These are phyloP conservation scores for Cebidichthys violaceus DNA, from an alignment of 2,113 vertebrate species.

Conservation along the genomic window DNA sequence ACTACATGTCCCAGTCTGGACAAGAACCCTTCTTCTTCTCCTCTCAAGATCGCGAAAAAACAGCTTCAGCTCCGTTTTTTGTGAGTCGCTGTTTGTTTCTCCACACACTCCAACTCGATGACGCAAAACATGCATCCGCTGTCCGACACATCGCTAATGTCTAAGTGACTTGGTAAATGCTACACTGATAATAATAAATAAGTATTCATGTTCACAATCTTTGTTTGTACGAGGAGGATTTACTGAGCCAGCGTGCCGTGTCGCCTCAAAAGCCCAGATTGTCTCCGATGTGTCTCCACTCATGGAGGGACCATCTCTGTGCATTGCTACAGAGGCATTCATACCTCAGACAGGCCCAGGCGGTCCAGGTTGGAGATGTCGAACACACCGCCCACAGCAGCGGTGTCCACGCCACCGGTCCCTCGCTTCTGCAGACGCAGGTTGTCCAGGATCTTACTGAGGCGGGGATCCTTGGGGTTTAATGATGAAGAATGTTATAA, in stretches of 20 bases:
- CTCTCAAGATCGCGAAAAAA: neutral
- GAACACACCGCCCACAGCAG: slow-evolving; percentile 88
- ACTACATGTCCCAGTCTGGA: slow-evolving; percentile 2
- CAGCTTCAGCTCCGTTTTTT: neutral
- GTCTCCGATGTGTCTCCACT: neutral
- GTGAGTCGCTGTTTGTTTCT: neutral
- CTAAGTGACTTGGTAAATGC: neutral
- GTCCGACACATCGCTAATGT: neutral
- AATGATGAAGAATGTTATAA: neutral
- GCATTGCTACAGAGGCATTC: neutral
- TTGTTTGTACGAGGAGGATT: neutral
- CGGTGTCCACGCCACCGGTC: slow-evolving; percentile 95
- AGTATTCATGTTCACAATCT: neutral
- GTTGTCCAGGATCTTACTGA: slow-evolving; percentile 93
- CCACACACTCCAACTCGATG: neutral
- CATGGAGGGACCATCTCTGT: neutral
- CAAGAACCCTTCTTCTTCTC: neutral
- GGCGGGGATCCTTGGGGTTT: slow-evolving; percentile 87
- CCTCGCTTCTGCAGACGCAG: slow-evolving; percentile 95
- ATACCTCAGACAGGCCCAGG: slow-evolving; percentile 91
- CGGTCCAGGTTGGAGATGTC: slow-evolving; percentile 99
- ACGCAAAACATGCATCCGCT: neutral
- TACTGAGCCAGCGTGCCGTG: neutral
- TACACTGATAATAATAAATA: neutral
- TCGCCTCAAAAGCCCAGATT: neutral